Evolutionary conservation across 2,797 vertebrate species (phyloP).

Genomic region (Sylvilagus floridanus): DNA sequence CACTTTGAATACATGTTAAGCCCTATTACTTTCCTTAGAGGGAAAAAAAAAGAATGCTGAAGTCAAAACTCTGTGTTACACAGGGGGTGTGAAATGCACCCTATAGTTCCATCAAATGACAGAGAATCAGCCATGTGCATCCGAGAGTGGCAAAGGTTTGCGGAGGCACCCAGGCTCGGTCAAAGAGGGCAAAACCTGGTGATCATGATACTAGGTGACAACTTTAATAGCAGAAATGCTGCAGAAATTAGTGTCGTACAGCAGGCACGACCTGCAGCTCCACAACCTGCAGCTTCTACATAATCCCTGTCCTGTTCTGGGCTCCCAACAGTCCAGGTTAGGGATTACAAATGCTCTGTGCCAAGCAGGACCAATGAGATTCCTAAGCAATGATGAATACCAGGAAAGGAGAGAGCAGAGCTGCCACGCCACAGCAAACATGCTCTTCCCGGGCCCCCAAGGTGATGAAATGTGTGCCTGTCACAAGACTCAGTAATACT

Average conservation of each 20-base stretch:
- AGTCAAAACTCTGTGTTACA: slow-evolving; percentile 36
- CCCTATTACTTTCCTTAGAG: not conserved
- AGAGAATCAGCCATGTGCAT: slow-evolving; percentile 19
- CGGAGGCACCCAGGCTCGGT: not conserved
- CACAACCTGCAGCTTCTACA: slow-evolving; percentile 51
- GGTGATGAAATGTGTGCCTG: slow-evolving; percentile 81
- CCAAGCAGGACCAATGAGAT: slow-evolving; percentile 60
- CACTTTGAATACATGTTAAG: slow-evolving; percentile 21
- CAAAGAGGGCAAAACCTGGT: not conserved
- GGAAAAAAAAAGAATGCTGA: slow-evolving; percentile 15
- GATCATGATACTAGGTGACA: not conserved
- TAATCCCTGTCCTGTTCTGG: slow-evolving; percentile 63
- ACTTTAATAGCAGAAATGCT: slow-evolving; percentile 58
- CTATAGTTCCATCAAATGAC: slow-evolving; percentile 8
- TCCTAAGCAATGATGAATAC: slow-evolving; percentile 67
- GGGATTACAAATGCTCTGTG: slow-evolving; percentile 11
- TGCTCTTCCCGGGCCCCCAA: slow-evolving; percentile 71
- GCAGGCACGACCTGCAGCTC: slow-evolving; percentile 13
- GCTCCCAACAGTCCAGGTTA: slow-evolving; percentile 49
- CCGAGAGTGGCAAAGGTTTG: not conserved
- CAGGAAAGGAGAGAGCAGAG: slow-evolving; percentile 28
- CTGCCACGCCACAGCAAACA: slow-evolving; percentile 58
- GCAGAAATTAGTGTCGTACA: slow-evolving; percentile 56
- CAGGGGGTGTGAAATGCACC: slow-evolving; percentile 20
- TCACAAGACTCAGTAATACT: slow-evolving; percentile 80